Evolutionary conservation across 2,797 vertebrate genomes (phyloP).

Genomic region (Echiichthys vipera): DNA sequence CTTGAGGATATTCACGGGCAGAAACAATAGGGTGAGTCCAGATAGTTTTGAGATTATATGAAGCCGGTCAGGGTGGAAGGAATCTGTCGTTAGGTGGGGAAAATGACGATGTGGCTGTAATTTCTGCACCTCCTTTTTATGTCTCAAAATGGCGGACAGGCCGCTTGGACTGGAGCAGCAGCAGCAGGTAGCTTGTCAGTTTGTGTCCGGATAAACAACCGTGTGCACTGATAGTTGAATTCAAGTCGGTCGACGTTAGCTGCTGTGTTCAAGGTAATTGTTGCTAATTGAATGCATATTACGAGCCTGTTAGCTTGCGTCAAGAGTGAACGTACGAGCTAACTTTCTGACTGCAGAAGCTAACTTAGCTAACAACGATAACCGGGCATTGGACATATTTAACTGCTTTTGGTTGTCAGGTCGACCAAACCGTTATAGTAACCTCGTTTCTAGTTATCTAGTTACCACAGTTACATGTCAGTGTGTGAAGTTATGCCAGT

Average conservation of each 20-base stretch:
- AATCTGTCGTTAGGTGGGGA: constrained; percentile 70
- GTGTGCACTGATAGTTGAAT: not conserved
- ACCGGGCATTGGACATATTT: too few species aligned
- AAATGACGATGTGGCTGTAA: constrained; percentile 90
- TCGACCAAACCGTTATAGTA: not conserved
- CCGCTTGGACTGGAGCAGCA: constrained; percentile 90
- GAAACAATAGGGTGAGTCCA: constrained; percentile 78
- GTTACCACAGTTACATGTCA: not conserved
- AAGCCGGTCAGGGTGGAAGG: constrained; percentile 45
- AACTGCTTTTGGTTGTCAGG: too few species aligned
- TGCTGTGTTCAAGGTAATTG: not conserved
- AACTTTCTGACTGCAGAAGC: constrained; percentile 70
- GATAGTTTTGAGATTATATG: constrained; percentile 5
- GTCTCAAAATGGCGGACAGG: constrained; percentile 98
- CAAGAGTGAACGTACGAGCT: not conserved
- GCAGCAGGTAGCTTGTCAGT: constrained; percentile 82
- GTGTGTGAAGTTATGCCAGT: not conserved
- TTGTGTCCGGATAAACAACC: not conserved
- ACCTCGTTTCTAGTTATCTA: too few species aligned
- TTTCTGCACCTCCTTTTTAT: constrained; percentile 87
- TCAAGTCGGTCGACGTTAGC: rapidly evolving
- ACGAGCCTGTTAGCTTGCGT: not conserved
- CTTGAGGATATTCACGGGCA: constrained; percentile 56
- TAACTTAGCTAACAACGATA: constrained; percentile 58
- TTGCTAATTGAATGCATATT: not conserved